Evolutionary conservation across 2,888 invertebrate species (phyloP), one percentile per base, ranked within the genome.

Genomic region (Elegia similella): DNA sequence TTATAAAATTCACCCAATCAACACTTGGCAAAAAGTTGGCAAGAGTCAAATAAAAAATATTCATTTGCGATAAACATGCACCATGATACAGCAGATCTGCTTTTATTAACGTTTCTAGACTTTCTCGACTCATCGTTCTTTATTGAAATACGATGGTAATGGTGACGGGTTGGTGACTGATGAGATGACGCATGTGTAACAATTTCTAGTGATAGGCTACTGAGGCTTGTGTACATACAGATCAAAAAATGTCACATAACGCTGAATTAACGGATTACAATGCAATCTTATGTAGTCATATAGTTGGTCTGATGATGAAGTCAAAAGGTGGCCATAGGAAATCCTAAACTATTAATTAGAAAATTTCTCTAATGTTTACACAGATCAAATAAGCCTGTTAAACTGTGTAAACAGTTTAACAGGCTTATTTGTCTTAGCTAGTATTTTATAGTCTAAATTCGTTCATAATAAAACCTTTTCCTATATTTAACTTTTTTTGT

Each of bases 1-100:
- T 23, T 6, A 10, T 29, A 29, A 13, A 29, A 17, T n/a, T 38
- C 13, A 38, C 1, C 0, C 17, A 13, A 34, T 52, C 42, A 44
- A 47, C 44, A 59, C 56, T 56, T 55, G 30, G 42, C 23, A 42
- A 53, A 42, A 42, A 29, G 12, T 56, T 55, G 30, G 42, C 23
- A 42, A 53, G 29, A 42, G 13, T 6, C 7, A 23, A 43, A 55
- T 44, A 61, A 62, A 64, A 23, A n/a, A 42, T 30, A 43, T 53
- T 30, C 10, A 43, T 42, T 43, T 54, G 47, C 53, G 64, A 63
- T 64, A 59, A 59, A 59, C 52, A 65, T 65, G 61, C 56, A 32
- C 34, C 32, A 58, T 64, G 66, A 68, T 60, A 52, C 60, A 59
- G 67, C 63, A 56, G 59, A 60, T 38, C 57, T 58, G 57, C 57